Conservation (phyloP, 2,888 invertebrate genomes). For the Anaspis maculata region DNA sequence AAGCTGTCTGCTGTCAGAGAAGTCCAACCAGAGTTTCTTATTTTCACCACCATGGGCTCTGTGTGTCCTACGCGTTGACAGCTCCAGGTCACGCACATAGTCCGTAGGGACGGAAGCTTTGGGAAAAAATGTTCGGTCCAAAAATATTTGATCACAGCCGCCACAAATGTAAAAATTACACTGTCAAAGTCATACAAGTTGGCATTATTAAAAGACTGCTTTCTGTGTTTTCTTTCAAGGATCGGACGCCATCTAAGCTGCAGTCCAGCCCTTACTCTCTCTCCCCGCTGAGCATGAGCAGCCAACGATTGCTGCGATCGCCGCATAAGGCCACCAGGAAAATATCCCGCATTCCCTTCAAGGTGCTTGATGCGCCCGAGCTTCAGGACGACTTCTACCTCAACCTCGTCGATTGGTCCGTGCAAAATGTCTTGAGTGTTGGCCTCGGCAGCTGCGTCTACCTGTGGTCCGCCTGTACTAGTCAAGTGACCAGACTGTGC, state of each 20-base stretch:
- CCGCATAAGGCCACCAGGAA: conserved; percentile 97
- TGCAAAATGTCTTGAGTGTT: conserved; percentile 96
- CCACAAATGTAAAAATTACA: no score
- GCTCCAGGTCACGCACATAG: no score
- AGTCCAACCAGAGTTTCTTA: no score
- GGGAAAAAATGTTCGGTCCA: no score
- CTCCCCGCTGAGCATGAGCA: conserved; percentile 92
- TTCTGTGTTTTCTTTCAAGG: no score
- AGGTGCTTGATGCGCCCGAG: conserved; percentile 93
- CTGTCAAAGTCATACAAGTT: no score
- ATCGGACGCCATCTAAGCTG: conserved; percentile 48
- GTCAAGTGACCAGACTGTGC: conserved; percentile 93
- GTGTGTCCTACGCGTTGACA: no score
- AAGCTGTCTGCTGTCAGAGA: no score
- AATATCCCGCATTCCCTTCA: conserved; percentile 97
- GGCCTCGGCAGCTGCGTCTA: conserved; percentile 97
- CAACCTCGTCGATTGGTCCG: conserved; percentile 99
- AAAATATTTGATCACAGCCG: no score
- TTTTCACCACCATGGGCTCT: no score
- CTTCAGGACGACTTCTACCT: conserved; percentile 98
- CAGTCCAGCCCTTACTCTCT: conserved; percentile 84
- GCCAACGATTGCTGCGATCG: conserved; percentile 86
- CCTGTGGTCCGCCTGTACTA: conserved; percentile 97
- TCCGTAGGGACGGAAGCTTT: no score
- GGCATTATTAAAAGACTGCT: no score